A percentile compares a stretch with the other conserved stretches of the same genome.
Evolutionary conservation across 2,113 vertebrate genomes (phyloP).

Genomic region (Daubentonia madagascariensis): DNA sequence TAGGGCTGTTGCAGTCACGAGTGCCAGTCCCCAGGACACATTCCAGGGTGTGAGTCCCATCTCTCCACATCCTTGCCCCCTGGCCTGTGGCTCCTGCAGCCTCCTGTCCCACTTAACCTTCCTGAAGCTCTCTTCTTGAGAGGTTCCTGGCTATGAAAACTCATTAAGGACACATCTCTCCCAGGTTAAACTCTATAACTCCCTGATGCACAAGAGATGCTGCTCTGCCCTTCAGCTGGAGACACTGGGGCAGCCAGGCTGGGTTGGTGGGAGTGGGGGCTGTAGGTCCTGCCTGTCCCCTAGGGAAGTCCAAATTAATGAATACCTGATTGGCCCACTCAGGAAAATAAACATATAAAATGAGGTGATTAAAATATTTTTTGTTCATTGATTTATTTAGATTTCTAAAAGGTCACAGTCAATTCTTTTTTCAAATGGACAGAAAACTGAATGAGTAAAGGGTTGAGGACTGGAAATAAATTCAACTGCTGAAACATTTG

Average conservation of each 20-base stretch:
- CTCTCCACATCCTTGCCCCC: background rate
- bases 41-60: background rate
- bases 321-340: background rate
- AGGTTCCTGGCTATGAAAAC: background rate
- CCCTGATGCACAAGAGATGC: background rate
- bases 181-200: background rate
- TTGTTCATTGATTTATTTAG: constrained; percentile 42
- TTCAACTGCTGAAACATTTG: background rate
- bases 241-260: background rate
- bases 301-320: background rate
- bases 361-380: constrained; percentile 2
- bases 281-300: background rate
- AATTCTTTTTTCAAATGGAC: background rate
- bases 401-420: constrained; percentile 60
- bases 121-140: background rate
- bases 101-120: background rate
- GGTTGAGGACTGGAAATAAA: background rate
- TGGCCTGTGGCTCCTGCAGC: background rate
- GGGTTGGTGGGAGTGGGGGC: background rate
- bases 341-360: constrained; percentile 45
- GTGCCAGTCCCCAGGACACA: rapidly evolving
- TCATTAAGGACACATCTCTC: constrained; percentile 21
- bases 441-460: background rate
- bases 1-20: rapidly evolving
- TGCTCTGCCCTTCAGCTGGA: background rate